Evolutionary conservation across 2,113 vertebrate genomes (phyloP), one percentile per base, ranked within the genome.

Genomic region (Varanus komodoensis): DNA sequence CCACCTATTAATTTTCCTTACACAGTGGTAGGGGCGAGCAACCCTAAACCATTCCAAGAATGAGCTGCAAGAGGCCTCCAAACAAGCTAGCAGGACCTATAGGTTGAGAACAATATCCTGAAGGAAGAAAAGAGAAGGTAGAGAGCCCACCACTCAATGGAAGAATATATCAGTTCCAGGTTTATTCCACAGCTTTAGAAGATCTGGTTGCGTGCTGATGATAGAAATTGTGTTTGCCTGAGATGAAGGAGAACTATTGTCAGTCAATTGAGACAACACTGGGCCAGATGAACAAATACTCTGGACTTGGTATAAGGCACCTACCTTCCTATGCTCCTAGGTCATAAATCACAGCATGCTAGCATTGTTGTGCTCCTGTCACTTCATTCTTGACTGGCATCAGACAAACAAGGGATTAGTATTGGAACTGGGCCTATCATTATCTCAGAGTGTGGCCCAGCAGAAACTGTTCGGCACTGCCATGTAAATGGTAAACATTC

Each of bases 401-500:
- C 44, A 52, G 2, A 86, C 1, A n/a, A 9, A 25, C 54, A 61
- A 38, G 48, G 44, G 38, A 68, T 3, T 61, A 84, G 77, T 11
- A 77, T 25, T 48, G 14, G 57, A 64, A 34, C 14, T 78, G 74
- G 4, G 12, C 34, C 86, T 78, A 44, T 19, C 38, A 19, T 87
- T 78, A 23, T 44, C 34, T 64, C 27, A 19, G 38, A 5, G 38
- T 17, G 69, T n/a, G 11, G 61, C 44, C 61, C 44, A 50, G 77
- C 61, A 88, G 61, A 38, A 80, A 52, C 29, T 29, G 52, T 29
- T 68, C 52, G 44, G 61, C 32, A 44, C 12, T 80, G 29, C 75
- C 61, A 87, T n/a, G 12, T 6, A 80, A 80, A 68, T 67, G 8
- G 64, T 21, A 89, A 89, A 89, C 57, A 44, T 74, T 83, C 50